phyloP scores from a whole-genome alignment of 2,113 vertebrate genomes.

The Leptocoma aspasia region DNA sequence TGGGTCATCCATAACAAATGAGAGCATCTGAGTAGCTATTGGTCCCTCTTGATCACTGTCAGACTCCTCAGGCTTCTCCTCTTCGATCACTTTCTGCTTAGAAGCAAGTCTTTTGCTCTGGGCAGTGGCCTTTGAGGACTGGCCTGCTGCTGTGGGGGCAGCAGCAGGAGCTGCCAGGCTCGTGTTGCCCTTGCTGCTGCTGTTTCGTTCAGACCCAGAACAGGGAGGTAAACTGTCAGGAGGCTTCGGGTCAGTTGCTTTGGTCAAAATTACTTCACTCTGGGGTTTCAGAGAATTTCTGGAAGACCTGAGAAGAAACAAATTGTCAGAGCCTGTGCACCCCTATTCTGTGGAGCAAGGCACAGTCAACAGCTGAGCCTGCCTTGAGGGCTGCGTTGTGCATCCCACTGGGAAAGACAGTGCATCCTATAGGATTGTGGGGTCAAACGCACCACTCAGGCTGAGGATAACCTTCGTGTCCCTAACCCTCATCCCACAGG shows the following conservation, averaged over 20 bases:
- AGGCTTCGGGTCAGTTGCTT: constrained; percentile 44
- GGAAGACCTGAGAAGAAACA: constrained; percentile 59
- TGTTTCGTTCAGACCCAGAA: neutral
- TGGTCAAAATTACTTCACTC: constrained; percentile 42
- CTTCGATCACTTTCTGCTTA: constrained; percentile 48
- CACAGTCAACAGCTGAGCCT: neutral
- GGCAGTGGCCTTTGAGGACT: neutral
- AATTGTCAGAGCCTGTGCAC: neutral
- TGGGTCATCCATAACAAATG: constrained; percentile 95
- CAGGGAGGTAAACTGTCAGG: constrained; percentile 2
- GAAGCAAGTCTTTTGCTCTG: neutral
- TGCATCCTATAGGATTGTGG: neutral
- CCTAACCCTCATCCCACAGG: neutral
- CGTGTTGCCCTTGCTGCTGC: neutral
- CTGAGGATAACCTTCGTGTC: neutral
- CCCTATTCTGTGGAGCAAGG: neutral
- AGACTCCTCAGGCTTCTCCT: constrained; percentile 71
- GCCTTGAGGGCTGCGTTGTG: neutral
- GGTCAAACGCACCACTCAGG: neutral
- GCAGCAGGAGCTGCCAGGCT: neutral
- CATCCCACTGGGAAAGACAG: neutral
- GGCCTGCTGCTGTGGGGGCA: neutral
- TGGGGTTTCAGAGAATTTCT: constrained; percentile 63
- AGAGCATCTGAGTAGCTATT: constrained; percentile 91
- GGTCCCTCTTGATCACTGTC: constrained; percentile 88